Evolutionary conservation across 2,797 vertebrate genomes (phyloP).

Genomic region (Propithecus perrieri): DNA sequence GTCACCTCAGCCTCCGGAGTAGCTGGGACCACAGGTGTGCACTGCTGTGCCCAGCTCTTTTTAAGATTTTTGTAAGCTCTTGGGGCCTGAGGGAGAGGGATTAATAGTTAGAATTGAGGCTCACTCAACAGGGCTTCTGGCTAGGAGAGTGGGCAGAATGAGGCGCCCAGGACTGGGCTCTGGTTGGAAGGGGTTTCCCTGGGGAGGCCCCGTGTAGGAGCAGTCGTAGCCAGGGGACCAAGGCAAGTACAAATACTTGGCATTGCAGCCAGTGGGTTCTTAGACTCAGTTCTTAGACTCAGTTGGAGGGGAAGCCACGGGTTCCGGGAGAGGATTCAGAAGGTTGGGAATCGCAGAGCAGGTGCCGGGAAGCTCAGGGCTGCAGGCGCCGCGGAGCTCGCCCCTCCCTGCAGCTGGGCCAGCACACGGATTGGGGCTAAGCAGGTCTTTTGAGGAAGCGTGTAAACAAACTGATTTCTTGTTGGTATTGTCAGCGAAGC

Average conservation of each 20-base stretch:
- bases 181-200: background rate
- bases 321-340: background rate
- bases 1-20: background rate
- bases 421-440: too few relatives aligned
- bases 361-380: background rate
- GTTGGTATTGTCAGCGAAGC: background rate
- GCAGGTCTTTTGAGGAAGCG: background rate
- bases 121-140: background rate
- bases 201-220: background rate
- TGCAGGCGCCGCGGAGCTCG: background rate
- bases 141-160: accelerated
- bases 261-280: background rate
- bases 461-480: background rate
- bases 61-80: background rate
- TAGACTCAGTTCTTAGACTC: background rate
- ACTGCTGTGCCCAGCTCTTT: background rate
- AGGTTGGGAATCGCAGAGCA: background rate
- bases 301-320: background rate
- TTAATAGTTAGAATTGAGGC: background rate
- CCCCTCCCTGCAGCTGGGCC: too few relatives aligned
- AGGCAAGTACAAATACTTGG: background rate
- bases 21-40: background rate
- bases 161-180: background rate
- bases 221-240: background rate
- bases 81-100: background rate